phyloP scores from a whole-genome alignment of 2,113 vertebrate genomes.

The Irena cyanogastra region DNA sequence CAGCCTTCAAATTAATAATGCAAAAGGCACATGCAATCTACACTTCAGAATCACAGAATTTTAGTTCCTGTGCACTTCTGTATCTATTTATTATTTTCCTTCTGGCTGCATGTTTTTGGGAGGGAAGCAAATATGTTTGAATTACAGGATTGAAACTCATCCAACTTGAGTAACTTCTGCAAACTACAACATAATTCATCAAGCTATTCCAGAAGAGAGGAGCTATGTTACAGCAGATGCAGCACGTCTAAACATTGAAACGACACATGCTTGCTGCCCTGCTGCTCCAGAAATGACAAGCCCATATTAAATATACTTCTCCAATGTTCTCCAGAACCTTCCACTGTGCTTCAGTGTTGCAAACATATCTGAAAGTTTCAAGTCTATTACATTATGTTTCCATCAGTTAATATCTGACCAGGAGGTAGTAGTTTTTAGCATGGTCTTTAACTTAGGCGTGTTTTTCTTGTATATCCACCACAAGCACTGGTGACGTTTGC shows the following conservation, averaged over 20 bases:
- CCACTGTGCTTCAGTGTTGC: not conserved
- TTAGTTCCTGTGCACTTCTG: not conserved
- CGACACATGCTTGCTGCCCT: not conserved
- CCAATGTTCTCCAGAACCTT: not conserved
- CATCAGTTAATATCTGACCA: not conserved
- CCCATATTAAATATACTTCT: not conserved
- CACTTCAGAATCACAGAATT: not conserved
- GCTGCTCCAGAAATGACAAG: not conserved
- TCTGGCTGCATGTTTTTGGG: not conserved
- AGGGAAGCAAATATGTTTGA: constrained; percentile 4
- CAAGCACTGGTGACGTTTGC: not conserved
- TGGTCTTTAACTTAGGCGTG: not conserved
- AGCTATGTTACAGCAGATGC: not conserved
- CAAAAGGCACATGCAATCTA: not conserved
- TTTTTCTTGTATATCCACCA: not conserved
- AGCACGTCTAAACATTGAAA: not conserved
- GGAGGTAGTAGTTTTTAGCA: not conserved
- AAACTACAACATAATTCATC: constrained; percentile 5
- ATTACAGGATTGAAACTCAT: constrained; percentile 23
- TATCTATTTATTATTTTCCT: not conserved
- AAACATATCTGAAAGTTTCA: not conserved
- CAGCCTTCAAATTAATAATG: not conserved
- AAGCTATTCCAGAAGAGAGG: not conserved
- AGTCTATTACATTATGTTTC: not conserved
- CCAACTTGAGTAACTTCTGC: constrained; percentile 9